Base-by-base conservation (phyloP, 2,113 vertebrate species). In the Takifugu flavidus region DNA sequence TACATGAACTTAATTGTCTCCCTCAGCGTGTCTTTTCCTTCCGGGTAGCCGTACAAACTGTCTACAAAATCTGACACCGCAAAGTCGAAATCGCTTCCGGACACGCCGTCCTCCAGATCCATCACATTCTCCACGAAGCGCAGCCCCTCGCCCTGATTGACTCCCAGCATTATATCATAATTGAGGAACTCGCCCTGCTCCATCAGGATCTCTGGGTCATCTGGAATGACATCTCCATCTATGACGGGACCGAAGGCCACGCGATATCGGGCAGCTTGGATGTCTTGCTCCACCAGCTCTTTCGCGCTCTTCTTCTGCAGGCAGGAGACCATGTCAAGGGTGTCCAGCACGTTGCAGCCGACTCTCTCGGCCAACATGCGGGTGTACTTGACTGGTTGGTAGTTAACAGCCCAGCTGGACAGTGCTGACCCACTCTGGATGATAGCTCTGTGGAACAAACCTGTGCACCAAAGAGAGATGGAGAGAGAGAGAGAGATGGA, bases 1-100 rank as follows among this genome's bases (percentile, higher is more conserved):
- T 99, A 99, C 97, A 99, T 99, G 86, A 99, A 99, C 82, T 98
- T 98, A 82, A 99, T 99, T 60, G 97, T 99, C 81, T 98, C 97
- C 56, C 97, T 88, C 67, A 99, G 88, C 4, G 95, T 98, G 88
- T 99, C 97, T 75, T 99, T 99, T 20, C 96, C 96, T 81, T 99
- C 97, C 0, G 97, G 96, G 80, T 99, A 99, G 58, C 97, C 97
- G 0, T 98, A 99, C 54, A 99, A 91, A 80, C 96, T 97, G 81
- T 99, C 97, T 88, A 99, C 97, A 75, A 99, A 99, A 82, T 98
- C 96, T 2, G 96, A 98, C 55, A 99, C 95, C 0, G 95, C 95
- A 62, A 97, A 98, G 86, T 99, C 97, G 77, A 98, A 98, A 83
- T 98, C 97, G 3, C 92, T 98, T 67, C 95, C 95, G 0, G 96